Conservation (phyloP, 2,797 vertebrate species). For the Crypturellus tataupa region DNA sequence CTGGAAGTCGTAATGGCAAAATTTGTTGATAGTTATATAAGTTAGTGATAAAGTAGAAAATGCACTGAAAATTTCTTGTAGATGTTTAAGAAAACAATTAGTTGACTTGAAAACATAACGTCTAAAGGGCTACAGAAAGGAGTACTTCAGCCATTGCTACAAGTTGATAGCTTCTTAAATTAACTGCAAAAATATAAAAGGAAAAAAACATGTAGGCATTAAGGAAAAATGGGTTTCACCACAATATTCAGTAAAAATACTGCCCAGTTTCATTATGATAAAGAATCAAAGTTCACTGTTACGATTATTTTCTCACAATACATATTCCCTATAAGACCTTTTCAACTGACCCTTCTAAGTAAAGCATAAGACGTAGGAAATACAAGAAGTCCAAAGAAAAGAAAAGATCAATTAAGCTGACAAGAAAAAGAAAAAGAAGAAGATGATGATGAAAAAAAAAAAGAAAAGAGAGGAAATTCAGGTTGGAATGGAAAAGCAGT, state of each 20-base stretch:
- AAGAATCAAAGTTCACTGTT: not conserved
- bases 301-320: not conserved
- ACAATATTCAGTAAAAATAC: not conserved
- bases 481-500: not conserved
- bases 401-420: not conserved
- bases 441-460: no score
- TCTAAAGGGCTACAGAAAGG: not conserved
- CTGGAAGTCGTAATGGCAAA: not conserved
- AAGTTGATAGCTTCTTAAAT: not conserved
- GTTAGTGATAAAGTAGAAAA: not conserved
- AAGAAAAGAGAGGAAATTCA: not conserved
- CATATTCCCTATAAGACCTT: not conserved
- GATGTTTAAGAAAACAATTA: not conserved
- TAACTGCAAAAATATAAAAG: not conserved
- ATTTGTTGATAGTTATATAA: not conserved
- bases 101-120: not conserved
- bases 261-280: not conserved
- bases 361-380: not conserved
- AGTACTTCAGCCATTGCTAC: not conserved
- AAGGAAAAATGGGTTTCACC: not conserved
- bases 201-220: not conserved
- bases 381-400: not conserved
- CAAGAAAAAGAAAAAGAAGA: no score
- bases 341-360: not conserved
- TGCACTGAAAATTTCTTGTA: not conserved